Percentiles rank a stretch among this genome's conserved stretches.
phyloP scores from a whole-genome alignment of 2,888 invertebrate species.

The Melanostoma scalare region DNA sequence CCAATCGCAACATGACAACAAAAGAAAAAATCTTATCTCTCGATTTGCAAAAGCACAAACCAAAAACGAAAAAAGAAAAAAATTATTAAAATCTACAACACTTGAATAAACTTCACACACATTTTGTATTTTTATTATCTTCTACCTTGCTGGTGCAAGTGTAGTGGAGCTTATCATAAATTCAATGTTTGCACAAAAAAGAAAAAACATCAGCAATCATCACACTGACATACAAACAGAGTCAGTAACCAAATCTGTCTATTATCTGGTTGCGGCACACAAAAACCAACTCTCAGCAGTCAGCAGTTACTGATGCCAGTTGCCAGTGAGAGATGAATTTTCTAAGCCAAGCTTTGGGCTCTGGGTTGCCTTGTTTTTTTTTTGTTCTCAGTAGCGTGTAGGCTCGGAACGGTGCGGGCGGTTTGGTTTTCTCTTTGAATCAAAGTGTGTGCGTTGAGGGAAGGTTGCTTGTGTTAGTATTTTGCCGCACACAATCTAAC shows the following conservation, averaged over 20 bases:
- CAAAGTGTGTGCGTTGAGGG: slow-evolving; percentile 25
- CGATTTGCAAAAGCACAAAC: slow-evolving; percentile 42
- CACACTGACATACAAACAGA: slow-evolving; percentile 3
- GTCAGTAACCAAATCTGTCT: slow-evolving; percentile 17
- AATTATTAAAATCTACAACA: slow-evolving; percentile 32
- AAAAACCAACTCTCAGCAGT: slow-evolving; percentile 7
- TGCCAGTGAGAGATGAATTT: no score
- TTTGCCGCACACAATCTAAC: slow-evolving; percentile 39
- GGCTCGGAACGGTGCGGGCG: no score
- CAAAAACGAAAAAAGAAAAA: no score
- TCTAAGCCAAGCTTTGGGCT: no score
- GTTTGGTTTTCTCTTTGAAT: neutral
- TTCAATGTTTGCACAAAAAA: slow-evolving; percentile 47
- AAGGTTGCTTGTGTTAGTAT: slow-evolving; percentile 8
- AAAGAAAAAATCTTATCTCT: slow-evolving; percentile 58
- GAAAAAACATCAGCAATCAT: slow-evolving; percentile 31
- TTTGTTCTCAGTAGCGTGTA: no score
- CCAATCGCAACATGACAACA: slow-evolving; percentile 27
- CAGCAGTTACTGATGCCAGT: slow-evolving; percentile 26
- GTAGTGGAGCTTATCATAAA: slow-evolving; percentile 57
- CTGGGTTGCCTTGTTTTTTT: no score
- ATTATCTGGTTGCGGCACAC: neutral
- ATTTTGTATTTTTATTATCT: slow-evolving; percentile 17
- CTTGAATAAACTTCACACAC: slow-evolving; percentile 40
- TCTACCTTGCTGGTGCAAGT: slow-evolving; percentile 28